Percentiles rank a stretch among this genome's conserved stretches.
Evolutionary conservation across 1,140 invertebrate species (phyloP).

Genomic region (Drosophila rhopaloa): DNA sequence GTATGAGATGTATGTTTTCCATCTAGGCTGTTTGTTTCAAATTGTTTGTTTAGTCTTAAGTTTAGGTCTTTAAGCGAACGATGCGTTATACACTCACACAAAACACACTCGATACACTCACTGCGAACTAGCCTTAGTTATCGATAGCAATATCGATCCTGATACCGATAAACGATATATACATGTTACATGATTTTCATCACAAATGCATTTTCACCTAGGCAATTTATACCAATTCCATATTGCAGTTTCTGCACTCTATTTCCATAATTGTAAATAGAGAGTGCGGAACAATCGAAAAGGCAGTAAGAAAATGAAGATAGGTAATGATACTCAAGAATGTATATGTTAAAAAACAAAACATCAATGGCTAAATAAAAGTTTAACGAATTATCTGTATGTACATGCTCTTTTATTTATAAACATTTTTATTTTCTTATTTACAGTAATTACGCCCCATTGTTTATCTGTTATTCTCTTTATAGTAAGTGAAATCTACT

Average conservation of each 20-base stretch:
- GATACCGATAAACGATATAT: conserved; percentile 35
- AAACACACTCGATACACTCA: conserved; percentile 37
- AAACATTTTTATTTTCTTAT: not conserved
- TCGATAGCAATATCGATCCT: conserved; percentile 38
- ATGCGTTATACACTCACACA: conserved; percentile 72
- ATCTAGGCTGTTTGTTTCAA: conserved; percentile 81
- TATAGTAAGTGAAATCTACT: no score
- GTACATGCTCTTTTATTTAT: not conserved
- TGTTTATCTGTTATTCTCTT: no score
- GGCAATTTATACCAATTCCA: conserved; percentile 40
- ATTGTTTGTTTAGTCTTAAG: conserved; percentile 79
- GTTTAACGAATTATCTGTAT: conserved; percentile 54
- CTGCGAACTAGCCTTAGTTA: conserved; percentile 55
- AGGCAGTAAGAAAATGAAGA: conserved; percentile 29
- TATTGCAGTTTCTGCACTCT: conserved; percentile 50
- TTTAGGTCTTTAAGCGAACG: conserved; percentile 67
- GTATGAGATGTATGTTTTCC: conserved; percentile 46
- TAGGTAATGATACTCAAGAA: conserved; percentile 73
- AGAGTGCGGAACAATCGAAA: conserved; percentile 23
- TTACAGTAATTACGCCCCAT: no score
- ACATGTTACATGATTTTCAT: conserved; percentile 41
- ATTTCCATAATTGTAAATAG: conserved; percentile 18
- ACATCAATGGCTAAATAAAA: conserved; percentile 75
- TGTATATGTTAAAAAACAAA: conserved; percentile 51
- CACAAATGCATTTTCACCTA: conserved; percentile 65